Evolutionary conservation across 2,113 vertebrate genomes (phyloP).

Genomic region (Camelus bactrianus): DNA sequence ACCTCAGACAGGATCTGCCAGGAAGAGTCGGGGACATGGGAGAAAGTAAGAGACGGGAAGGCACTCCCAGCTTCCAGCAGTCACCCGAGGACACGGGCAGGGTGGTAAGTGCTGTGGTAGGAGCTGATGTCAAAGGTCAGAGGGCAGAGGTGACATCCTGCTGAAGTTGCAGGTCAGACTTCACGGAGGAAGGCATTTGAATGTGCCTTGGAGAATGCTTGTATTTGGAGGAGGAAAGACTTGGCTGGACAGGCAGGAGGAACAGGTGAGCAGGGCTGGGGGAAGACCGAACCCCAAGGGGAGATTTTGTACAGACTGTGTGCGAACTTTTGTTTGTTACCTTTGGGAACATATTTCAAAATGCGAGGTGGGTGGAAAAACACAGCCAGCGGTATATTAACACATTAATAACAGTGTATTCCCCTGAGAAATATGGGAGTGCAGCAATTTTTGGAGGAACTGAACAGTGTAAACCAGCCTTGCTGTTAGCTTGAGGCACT

Average conservation of each 20-base stretch:
- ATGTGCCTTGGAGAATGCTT: background rate
- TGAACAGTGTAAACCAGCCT: background rate
- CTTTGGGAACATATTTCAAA: background rate
- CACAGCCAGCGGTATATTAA: accelerated
- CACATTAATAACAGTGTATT: accelerated
- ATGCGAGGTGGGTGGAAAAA: background rate
- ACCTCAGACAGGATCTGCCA: background rate
- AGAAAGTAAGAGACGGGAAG: background rate
- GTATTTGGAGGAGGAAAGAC: background rate
- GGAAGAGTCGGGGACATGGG: background rate
- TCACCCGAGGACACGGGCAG: background rate
- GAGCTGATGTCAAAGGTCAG: background rate
- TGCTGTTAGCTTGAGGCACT: background rate
- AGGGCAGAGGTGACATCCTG: background rate
- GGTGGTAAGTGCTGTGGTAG: accelerated
- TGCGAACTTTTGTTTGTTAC: background rate
- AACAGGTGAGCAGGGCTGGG: accelerated
- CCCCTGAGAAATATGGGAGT: accelerated
- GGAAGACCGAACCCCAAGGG: background rate
- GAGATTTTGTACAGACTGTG: background rate
- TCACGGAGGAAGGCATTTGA: accelerated
- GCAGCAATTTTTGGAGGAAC: background rate
- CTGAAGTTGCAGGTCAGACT: too few species aligned
- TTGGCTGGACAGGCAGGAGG: background rate
- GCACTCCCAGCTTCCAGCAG: background rate